Percentiles rank a stretch among this genome's conserved stretches.
These are phyloP conservation scores for Atopsyche davidsoni DNA, from an alignment of 1,140 invertebrate species.

Conservation along the genomic window DNA sequence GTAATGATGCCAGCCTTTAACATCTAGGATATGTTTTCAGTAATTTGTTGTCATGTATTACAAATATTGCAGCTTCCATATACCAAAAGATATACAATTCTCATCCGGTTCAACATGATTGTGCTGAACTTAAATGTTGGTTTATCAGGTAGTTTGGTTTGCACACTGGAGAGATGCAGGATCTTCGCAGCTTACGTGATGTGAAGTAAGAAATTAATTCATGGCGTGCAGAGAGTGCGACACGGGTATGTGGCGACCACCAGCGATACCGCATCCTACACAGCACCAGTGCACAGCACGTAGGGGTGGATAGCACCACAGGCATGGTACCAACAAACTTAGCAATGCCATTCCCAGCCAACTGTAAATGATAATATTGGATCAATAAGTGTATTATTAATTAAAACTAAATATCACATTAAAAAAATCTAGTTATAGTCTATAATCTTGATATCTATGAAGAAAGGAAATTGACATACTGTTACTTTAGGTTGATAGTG, in stretches of 20 bases:
- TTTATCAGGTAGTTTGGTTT: not conserved
- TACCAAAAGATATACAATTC: not conserved
- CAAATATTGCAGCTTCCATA: not conserved
- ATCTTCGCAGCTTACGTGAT: not conserved
- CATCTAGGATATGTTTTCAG: too few species aligned
- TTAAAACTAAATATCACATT: too few species aligned
- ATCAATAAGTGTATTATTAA: too few species aligned
- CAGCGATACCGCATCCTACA: constrained; percentile 69
- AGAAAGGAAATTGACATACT: too few species aligned
- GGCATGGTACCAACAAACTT: constrained; percentile 83
- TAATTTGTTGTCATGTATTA: not conserved
- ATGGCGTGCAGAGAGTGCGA: constrained; percentile 22
- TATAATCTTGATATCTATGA: too few species aligned
- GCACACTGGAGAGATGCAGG: not conserved
- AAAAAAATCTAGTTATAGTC: too few species aligned
- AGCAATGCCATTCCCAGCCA: constrained; percentile 84
- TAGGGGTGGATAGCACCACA: constrained; percentile 88
- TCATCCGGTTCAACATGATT: not conserved
- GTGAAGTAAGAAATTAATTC: constrained; percentile 8
- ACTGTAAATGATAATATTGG: constrained; percentile 35
- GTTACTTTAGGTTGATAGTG: too few species aligned
- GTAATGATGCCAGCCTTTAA: too few species aligned
- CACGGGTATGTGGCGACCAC: constrained; percentile 70
- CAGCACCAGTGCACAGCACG: constrained; percentile 79
- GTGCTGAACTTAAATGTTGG: not conserved